Percentiles rank a stretch among this genome's conserved stretches.
phyloP scores from a whole-genome alignment of 2,113 vertebrate species.

The Gobio gobio region DNA sequence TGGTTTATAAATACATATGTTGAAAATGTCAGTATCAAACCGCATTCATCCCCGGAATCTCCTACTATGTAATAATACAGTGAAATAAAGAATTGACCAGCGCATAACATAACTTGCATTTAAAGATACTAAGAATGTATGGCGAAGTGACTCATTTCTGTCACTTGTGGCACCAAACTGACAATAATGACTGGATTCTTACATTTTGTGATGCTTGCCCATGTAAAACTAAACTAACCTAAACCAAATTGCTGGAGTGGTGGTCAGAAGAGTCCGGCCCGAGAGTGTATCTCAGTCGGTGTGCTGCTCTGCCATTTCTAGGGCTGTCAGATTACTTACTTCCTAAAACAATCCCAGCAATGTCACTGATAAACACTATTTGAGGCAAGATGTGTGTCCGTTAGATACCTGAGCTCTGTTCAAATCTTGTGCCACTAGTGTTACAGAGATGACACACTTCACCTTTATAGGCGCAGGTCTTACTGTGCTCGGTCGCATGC shows the following conservation, averaged over 20 bases:
- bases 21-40: too few species aligned
- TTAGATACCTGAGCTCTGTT: background rate
- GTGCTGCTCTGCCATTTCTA: background rate
- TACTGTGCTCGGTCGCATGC: constrained; percentile 86
- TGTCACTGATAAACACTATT: background rate
- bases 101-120: too few species aligned
- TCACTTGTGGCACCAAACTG: background rate
- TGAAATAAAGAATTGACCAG: too few species aligned
- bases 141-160: background rate
- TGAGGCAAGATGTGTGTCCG: background rate
- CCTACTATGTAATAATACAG: too few species aligned
- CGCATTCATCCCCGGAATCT: too few species aligned
- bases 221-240: background rate
- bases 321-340: background rate
- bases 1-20: too few species aligned
- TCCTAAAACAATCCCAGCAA: too few species aligned
- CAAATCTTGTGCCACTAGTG: background rate
- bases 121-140: background rate
- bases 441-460: background rate
- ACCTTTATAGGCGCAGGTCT: constrained; percentile 56
- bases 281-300: background rate
- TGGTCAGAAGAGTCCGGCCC: background rate
- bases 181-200: background rate
- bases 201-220: background rate
- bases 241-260: background rate